phyloP scores from a whole-genome alignment of 2,113 vertebrate species.

The Sander lucioperca region DNA sequence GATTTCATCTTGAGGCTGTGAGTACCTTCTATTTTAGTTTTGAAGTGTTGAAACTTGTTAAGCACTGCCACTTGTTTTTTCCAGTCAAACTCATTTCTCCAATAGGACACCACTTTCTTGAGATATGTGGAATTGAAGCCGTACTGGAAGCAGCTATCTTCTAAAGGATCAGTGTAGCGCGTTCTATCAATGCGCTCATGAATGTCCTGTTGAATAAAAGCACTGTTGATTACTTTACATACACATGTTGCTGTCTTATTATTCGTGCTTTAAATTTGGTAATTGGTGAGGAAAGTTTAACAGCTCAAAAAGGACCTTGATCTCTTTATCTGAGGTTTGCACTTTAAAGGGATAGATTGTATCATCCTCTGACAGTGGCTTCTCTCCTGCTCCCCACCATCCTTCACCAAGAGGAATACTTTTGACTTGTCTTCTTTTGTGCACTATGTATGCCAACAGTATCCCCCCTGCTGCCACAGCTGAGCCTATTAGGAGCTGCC shows the following conservation, averaged over 20 bases:
- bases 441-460: constrained; percentile 82
- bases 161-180: constrained; percentile 82
- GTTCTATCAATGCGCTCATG: constrained; percentile 85
- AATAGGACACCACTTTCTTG: constrained; percentile 87
- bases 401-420: constrained; percentile 87
- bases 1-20: neutral
- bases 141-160: constrained; percentile 87
- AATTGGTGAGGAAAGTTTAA: neutral
- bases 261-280: neutral
- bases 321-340: constrained; percentile 84
- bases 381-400: constrained; percentile 88
- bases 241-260: neutral
- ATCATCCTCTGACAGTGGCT: constrained; percentile 78
- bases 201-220: constrained; percentile 83
- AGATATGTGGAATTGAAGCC: constrained; percentile 89
- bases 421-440: constrained; percentile 73
- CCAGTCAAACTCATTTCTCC: constrained; percentile 91
- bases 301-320: constrained; percentile 77
- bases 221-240: neutral
- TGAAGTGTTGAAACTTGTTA: constrained; percentile 91
- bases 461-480: constrained; percentile 81
- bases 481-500: constrained; percentile 75
- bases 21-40: constrained; percentile 92
- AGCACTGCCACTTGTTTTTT: constrained; percentile 87
- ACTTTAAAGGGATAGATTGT: constrained; percentile 82